These are phyloP conservation scores for Drosophila rellima DNA, from an alignment of 2,888 invertebrate species.

Conservation along the genomic window DNA sequence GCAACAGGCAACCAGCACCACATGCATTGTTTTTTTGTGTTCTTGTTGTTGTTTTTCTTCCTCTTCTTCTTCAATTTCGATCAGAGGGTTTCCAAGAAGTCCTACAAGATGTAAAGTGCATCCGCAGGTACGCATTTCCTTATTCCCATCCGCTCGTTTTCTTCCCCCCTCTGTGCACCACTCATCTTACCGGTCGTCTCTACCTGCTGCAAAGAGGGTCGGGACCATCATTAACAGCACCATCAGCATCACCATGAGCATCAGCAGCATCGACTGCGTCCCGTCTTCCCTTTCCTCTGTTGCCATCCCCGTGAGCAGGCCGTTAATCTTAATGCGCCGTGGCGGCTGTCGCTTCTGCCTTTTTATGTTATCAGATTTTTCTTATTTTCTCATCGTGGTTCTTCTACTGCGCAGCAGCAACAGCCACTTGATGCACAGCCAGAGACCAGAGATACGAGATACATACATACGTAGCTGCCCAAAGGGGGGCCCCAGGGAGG, in stretches of 20 bases:
- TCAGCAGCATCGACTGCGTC: conserved; percentile 19
- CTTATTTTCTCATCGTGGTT: conserved; percentile 64
- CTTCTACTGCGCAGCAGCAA: conserved; percentile 68
- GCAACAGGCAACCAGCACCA: conserved; percentile 39
- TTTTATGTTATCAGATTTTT: conserved; percentile 75
- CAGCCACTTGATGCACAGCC: conserved; percentile 70
- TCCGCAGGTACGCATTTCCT: conserved; percentile 75
- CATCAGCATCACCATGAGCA: conserved; percentile 35
- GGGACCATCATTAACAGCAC: conserved; percentile 51
- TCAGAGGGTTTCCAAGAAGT: conserved; percentile 67
- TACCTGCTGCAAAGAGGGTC: conserved; percentile 43
- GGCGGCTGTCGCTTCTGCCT: conserved; percentile 80
- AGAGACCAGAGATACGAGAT: conserved; percentile 1
- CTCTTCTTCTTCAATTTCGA: conserved; percentile 21
- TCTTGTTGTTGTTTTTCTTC: conserved; percentile 19
- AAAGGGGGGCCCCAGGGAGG: conserved; percentile 25
- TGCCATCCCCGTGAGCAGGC: conserved; percentile 44
- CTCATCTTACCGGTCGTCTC: conserved; percentile 5
- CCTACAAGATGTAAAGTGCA: conserved; percentile 75
- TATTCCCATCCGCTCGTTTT: conserved; percentile 43
- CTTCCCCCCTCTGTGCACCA: not conserved
- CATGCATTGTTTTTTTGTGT: conserved; percentile 54
- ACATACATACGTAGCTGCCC: too few relatives aligned
- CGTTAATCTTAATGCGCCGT: conserved; percentile 79
- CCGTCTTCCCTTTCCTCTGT: conserved; percentile 1